These are phyloP conservation scores for Leuciscus waleckii DNA, from an alignment of 2,797 vertebrate genomes.

Conservation along the genomic window DNA sequence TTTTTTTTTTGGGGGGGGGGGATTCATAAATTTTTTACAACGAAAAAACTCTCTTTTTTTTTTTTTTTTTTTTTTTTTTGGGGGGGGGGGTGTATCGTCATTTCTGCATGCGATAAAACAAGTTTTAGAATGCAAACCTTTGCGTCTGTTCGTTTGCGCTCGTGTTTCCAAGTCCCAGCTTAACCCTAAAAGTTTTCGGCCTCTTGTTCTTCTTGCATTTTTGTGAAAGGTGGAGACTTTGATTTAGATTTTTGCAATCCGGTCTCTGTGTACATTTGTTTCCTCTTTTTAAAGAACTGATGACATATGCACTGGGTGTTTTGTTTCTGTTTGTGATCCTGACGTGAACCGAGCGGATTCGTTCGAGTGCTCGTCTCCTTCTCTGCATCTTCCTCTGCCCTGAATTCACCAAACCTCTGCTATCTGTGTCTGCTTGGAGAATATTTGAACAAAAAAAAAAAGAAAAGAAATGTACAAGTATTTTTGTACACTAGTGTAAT, in stretches of 20 bases:
- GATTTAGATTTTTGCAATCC: slow-evolving; percentile 8
- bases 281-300: slow-evolving; percentile 51
- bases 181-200: slow-evolving; percentile 42
- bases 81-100: background rate
- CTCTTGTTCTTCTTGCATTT: slow-evolving; percentile 46
- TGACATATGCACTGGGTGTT: slow-evolving; percentile 65
- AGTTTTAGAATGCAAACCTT: slow-evolving; percentile 56
- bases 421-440: slow-evolving; percentile 61
- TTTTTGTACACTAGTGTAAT: slow-evolving; percentile 68
- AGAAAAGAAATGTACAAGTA: slow-evolving; percentile 62
- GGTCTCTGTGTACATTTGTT: slow-evolving; percentile 27
- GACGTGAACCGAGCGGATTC: slow-evolving; percentile 43
- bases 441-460: slow-evolving; percentile 65
- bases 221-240: slow-evolving; percentile 52
- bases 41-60: too few relatives aligned
- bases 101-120: slow-evolving; percentile 65
- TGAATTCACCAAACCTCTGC: slow-evolving; percentile 54
- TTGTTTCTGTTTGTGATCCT: slow-evolving; percentile 50
- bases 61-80: background rate
- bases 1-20: background rate
- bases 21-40: too few relatives aligned
- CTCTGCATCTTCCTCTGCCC: slow-evolving; percentile 34
- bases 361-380: slow-evolving; percentile 37
- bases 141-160: slow-evolving; percentile 40
- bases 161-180: slow-evolving; percentile 44